These are phyloP conservation scores for Dolichomitus sp. DNA, from an alignment of 2,888 invertebrate species.

Conservation along the genomic window DNA sequence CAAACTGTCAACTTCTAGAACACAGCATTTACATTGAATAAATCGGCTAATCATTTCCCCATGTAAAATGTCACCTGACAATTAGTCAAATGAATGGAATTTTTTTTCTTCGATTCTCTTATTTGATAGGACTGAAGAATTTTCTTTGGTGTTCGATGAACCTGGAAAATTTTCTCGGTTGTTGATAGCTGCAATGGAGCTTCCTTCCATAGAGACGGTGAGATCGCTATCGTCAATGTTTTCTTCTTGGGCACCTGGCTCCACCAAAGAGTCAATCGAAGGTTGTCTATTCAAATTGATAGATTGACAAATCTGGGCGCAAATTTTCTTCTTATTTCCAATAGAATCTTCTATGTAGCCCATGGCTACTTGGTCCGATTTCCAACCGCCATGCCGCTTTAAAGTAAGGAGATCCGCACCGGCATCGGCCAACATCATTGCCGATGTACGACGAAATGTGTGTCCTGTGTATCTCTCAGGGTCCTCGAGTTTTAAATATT, in stretches of 20 bases:
- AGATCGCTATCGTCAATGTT: not conserved
- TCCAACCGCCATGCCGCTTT: constrained; percentile 70
- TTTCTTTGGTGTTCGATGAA: not conserved
- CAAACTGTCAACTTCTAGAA: too few relatives aligned
- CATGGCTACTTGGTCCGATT: constrained; percentile 68
- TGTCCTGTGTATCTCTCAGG: constrained; percentile 70
- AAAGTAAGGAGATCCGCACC: constrained; percentile 68
- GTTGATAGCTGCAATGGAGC: not conserved
- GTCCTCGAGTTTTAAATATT: constrained; percentile 60
- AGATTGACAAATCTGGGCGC: constrained; percentile 46
- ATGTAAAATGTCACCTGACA: constrained; percentile 15
- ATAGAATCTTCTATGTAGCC: constrained; percentile 69
- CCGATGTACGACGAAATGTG: constrained; percentile 69
- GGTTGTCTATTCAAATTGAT: constrained; percentile 23
- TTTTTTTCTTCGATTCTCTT: constrained; percentile 1
- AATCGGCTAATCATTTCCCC: too few relatives aligned
- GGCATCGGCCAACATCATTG: constrained; percentile 65
- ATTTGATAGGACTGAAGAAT: not conserved
- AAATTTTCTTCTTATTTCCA: constrained; percentile 67
- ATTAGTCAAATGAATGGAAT: constrained; percentile 22
- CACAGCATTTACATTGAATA: too few relatives aligned
- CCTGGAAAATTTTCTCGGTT: not conserved
- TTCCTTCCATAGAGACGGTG: not conserved
- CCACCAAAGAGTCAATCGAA: not conserved
- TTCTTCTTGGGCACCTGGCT: not conserved